Evolutionary conservation across 2,113 vertebrate species (phyloP).

Genomic region (Ptilonorhynchus violaceus): DNA sequence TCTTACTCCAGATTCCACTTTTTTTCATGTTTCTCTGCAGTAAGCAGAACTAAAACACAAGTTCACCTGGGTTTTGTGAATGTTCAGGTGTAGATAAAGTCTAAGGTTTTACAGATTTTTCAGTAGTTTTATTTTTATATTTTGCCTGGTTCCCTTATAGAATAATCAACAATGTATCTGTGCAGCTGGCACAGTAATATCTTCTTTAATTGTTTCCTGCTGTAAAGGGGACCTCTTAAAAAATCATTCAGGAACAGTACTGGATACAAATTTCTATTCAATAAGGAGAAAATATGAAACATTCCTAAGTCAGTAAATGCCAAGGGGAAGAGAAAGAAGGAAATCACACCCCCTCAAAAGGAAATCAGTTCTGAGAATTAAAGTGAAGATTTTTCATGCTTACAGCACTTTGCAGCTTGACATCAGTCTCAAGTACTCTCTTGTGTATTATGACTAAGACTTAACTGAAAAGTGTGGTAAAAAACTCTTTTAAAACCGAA

Average conservation of each 20-base stretch:
- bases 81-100: neutral
- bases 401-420: slow-evolving; percentile 20
- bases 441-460: slow-evolving; percentile 28
- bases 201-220: neutral
- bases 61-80: neutral
- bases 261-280: neutral
- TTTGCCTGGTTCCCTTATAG: neutral
- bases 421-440: slow-evolving; percentile 12
- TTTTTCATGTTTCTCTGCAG: neutral
- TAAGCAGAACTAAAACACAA: neutral
- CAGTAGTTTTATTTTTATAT: neutral
- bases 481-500: slow-evolving; percentile 4
- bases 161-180: neutral
- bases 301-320: neutral
- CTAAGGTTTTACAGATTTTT: neutral
- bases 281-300: slow-evolving; percentile 10
- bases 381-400: slow-evolving; percentile 22
- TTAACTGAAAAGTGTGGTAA: neutral
- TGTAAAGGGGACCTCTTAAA: neutral
- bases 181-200: neutral
- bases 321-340: neutral
- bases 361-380: slow-evolving; percentile 31
- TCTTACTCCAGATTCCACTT: neutral
- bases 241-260: slow-evolving; percentile 10
- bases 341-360: slow-evolving; percentile 2